Evolutionary conservation across 1,140 invertebrate genomes (phyloP).

Genomic region (Diprion similis): DNA sequence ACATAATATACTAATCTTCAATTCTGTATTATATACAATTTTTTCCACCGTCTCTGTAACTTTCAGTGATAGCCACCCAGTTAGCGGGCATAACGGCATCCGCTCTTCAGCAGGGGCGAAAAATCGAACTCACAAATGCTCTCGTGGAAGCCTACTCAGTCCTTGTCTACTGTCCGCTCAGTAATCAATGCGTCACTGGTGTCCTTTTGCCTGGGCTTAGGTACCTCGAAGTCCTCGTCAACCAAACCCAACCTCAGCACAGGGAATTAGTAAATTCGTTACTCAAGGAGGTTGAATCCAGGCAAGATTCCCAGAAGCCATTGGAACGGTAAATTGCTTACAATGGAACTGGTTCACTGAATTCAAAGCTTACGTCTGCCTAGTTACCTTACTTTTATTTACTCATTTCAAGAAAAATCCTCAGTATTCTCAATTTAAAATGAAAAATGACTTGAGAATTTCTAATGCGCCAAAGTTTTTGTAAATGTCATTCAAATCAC

Average conservation of each 20-base stretch:
- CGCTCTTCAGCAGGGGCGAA: constrained; percentile 65
- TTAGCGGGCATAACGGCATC: constrained; percentile 66
- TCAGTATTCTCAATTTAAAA: too few relatives aligned
- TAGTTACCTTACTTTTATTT: too few relatives aligned
- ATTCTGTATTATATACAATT: not conserved
- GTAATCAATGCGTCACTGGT: constrained; percentile 58
- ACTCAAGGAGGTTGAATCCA: constrained; percentile 63
- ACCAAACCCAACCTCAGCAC: constrained; percentile 59
- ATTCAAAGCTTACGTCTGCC: too few relatives aligned
- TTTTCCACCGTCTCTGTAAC: not conserved
- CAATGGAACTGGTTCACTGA: too few relatives aligned
- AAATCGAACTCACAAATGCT: constrained; percentile 66
- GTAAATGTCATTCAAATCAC: too few relatives aligned
- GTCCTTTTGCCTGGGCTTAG: constrained; percentile 63
- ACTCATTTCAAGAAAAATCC: too few relatives aligned
- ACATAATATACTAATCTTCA: not conserved
- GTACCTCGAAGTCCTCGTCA: constrained; percentile 60
- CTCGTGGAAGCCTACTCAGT: constrained; percentile 74
- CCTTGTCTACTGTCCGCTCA: constrained; percentile 68
- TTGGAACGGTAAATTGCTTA: constrained; percentile 51
- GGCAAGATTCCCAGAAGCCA: constrained; percentile 48
- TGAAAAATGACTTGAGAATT: too few relatives aligned
- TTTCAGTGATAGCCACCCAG: constrained; percentile 71
- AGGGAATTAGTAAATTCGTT: constrained; percentile 61
- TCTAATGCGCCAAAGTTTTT: too few relatives aligned